phyloP scores from a whole-genome alignment of 2,797 vertebrate species.

The Salarias fasciatus region DNA sequence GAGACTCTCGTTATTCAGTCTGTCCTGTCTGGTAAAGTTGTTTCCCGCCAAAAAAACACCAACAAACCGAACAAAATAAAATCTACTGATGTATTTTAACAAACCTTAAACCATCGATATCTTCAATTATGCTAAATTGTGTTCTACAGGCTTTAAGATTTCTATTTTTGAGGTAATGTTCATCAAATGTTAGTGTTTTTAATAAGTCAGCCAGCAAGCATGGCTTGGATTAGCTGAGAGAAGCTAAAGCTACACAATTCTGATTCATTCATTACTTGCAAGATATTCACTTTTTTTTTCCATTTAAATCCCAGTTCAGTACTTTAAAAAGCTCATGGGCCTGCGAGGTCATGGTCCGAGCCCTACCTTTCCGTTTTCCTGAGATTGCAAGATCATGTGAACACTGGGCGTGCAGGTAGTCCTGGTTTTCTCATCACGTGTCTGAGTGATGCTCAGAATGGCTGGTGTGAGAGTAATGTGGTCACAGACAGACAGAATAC shows the following conservation, averaged over 20 bases:
- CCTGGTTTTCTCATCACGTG: too few relatives aligned
- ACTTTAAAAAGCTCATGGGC: conserved; percentile 1
- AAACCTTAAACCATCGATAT: too few relatives aligned
- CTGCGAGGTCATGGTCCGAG: conserved; percentile 13
- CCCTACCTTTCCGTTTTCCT: conserved; percentile 47
- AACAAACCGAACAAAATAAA: too few relatives aligned
- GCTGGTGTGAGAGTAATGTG: conserved; percentile 60
- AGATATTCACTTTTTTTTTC: background rate
- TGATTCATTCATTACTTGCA: background rate
- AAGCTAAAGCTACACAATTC: conserved; percentile 1
- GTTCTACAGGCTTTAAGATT: background rate
- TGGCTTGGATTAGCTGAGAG: too few relatives aligned
- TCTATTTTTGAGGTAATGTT: background rate
- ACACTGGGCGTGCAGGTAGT: background rate
- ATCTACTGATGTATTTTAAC: too few relatives aligned
- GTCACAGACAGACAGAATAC: background rate
- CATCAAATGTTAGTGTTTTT: too few relatives aligned
- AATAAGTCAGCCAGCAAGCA: too few relatives aligned
- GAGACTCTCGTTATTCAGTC: too few relatives aligned
- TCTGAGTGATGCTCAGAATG: conserved; percentile 18
- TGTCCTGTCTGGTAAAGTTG: too few relatives aligned
- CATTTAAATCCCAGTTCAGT: background rate
- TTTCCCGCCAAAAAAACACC: too few relatives aligned
- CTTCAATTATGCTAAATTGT: too few relatives aligned
- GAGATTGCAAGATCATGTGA: conserved; percentile 50